Evolutionary conservation across 37 sponge, comb jelly and placozoan species (phyloP).

Genomic region (Spongilla lacustris): DNA sequence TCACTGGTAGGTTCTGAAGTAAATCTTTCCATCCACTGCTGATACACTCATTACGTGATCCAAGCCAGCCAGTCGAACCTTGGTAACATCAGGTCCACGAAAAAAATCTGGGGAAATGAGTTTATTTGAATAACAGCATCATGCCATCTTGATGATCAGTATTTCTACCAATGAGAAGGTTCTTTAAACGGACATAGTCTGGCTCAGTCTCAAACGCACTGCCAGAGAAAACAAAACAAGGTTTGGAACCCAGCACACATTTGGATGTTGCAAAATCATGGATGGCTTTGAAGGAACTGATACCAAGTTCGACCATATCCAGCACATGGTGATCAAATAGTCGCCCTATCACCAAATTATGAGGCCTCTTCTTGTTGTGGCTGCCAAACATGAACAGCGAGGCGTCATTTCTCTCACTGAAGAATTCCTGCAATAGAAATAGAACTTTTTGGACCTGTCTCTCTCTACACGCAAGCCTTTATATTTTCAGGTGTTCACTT

Average conservation of each 20-base stretch:
- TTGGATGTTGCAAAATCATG: conserved; percentile 56
- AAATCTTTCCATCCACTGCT: conserved; percentile 70
- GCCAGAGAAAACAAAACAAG: conserved; percentile 89
- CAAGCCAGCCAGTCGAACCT: conserved; percentile 75
- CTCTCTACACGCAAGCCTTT: too few species aligned
- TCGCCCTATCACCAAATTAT: conserved; percentile 89
- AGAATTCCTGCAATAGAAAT: conserved; percentile 49
- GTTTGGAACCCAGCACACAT: conserved; percentile 77
- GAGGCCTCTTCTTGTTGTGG: conserved; percentile 95
- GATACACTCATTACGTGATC: conserved; percentile 88
- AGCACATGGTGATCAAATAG: conserved; percentile 80
- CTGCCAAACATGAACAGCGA: conserved; percentile 90
- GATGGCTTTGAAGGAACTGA: conserved; percentile 60
- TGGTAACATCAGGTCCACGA: conserved; percentile 58
- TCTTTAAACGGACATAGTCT: conserved; percentile 70
- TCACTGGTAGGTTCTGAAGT: conserved; percentile 75
- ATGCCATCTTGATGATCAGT: too few species aligned
- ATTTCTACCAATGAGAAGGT: conserved; percentile 69
- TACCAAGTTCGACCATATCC: conserved; percentile 97
- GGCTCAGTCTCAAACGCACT: conserved; percentile 82
- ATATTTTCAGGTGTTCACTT: neutral
- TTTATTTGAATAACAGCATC: too few species aligned
- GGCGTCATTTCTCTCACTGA: conserved; percentile 81
- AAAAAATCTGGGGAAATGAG: conserved; percentile 78
- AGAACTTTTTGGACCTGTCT: neutral